A percentile compares a stretch with the other conserved stretches of the same genome.
phyloP scores from a whole-genome alignment of 2,888 invertebrate genomes.

The Cremastobaeus sp. region DNA sequence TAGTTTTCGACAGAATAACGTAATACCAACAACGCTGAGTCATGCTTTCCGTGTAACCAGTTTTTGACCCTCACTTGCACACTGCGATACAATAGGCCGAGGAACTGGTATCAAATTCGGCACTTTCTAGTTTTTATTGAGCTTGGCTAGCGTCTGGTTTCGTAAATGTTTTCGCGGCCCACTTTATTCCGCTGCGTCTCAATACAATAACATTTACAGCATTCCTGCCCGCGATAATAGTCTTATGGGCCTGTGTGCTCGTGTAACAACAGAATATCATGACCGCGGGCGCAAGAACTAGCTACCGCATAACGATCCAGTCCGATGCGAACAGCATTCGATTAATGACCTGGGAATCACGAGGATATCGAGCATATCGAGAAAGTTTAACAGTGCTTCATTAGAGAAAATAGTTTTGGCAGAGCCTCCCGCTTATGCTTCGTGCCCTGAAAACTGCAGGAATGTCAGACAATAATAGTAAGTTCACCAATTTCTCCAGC shows the following conservation, averaged over 20 bases:
- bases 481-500: constrained; percentile 43
- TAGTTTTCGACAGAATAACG: too few relatives aligned
- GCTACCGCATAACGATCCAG: constrained; percentile 45
- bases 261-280: constrained; percentile 69
- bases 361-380: constrained; percentile 65
- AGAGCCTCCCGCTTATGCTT: constrained; percentile 39
- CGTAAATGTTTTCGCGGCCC: constrained; percentile 14
- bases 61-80: too few relatives aligned
- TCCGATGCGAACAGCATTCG: constrained; percentile 57
- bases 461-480: constrained; percentile 56
- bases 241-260: constrained; percentile 57
- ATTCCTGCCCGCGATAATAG: constrained; percentile 72
- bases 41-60: too few relatives aligned
- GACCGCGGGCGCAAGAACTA: constrained; percentile 55
- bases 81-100: too few relatives aligned
- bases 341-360: constrained; percentile 62
- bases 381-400: constrained; percentile 73
- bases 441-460: constrained; percentile 50
- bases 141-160: neutral
- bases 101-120: neutral
- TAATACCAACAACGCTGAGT: too few relatives aligned
- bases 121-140: constrained; percentile 11
- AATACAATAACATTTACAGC: constrained; percentile 47
- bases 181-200: constrained; percentile 30
- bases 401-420: constrained; percentile 72